phyloP scores from a whole-genome alignment of 2,888 invertebrate genomes.

The Eristalis intricaria region DNA sequence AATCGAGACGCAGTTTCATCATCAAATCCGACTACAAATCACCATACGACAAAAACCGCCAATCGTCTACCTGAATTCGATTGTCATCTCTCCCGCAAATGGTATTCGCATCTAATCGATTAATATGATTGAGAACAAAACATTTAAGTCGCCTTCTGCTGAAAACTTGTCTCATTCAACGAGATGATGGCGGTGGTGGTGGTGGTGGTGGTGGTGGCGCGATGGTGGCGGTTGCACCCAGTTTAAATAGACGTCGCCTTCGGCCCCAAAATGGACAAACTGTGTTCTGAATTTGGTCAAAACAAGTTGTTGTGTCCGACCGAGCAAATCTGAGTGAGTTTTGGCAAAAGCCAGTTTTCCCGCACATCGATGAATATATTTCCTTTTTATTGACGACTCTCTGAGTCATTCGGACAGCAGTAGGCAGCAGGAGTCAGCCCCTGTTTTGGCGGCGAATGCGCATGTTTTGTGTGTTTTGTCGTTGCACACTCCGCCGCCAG shows the following conservation, averaged over 20 bases:
- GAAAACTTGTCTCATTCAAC: conserved; percentile 7
- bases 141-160: conserved; percentile 37
- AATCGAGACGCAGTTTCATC: conserved; percentile 6
- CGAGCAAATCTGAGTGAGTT: conserved; percentile 4
- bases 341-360: conserved; percentile 66
- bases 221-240: background rate
- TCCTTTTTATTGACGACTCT: conserved; percentile 62
- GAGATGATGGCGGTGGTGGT: background rate
- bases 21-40: conserved; percentile 22
- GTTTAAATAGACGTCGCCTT: conserved; percentile 48
- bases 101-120: conserved; percentile 58
- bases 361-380: conserved; percentile 52
- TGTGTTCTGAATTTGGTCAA: conserved; percentile 48
- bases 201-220: background rate
- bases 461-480: conserved; percentile 40
- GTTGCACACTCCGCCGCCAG: background rate
- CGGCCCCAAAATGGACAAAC: conserved; percentile 57
- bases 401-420: background rate
- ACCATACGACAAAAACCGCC: background rate
- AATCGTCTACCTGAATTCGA: conserved; percentile 9
- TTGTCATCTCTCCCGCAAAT: conserved; percentile 40
- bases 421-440: too few species aligned
- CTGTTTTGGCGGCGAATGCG: conserved; percentile 34
- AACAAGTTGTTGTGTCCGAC: conserved; percentile 32
- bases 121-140: conserved; percentile 66